Percentiles rank a stretch among this genome's conserved stretches.
Evolutionary conservation across 2,888 invertebrate species (phyloP).

Genomic region (Laspeyria flexula): DNA sequence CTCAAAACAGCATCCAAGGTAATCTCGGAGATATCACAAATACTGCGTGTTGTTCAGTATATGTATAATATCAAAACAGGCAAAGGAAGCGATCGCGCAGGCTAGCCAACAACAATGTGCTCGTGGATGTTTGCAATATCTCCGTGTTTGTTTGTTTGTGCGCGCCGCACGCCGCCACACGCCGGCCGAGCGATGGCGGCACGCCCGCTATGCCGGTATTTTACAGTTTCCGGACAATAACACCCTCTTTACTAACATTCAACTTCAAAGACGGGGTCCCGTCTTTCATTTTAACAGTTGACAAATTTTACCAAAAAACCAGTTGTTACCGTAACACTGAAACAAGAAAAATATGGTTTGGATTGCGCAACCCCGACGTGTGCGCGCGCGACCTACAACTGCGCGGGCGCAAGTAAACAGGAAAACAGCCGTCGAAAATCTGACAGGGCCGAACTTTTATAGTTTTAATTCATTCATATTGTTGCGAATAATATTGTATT

Average conservation of each 20-base stretch:
- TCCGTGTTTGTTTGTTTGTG: constrained; percentile 58
- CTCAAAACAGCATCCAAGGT: constrained; percentile 28
- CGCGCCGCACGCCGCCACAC: constrained; percentile 57
- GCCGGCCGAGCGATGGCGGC: constrained; percentile 53
- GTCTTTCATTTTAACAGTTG: constrained; percentile 15
- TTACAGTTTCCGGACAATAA: constrained; percentile 56
- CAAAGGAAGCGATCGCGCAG: constrained; percentile 49
- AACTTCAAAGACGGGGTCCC: constrained; percentile 8
- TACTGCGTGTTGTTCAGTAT: constrained; percentile 30
- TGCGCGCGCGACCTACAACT: constrained; percentile 43
- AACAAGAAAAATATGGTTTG: constrained; percentile 35
- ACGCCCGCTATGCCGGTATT: constrained; percentile 65
- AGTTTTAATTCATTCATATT: constrained; percentile 31
- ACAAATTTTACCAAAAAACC: constrained; percentile 40
- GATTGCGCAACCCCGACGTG: constrained; percentile 49
- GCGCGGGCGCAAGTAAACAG: constrained; percentile 54
- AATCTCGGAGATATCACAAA: constrained; percentile 22
- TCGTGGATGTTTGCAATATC: constrained; percentile 50
- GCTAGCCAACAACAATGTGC: constrained; percentile 49
- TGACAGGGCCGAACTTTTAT: constrained; percentile 32
- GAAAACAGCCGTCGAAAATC: constrained; percentile 47
- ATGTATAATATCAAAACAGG: constrained; percentile 52
- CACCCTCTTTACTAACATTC: constrained; percentile 23
- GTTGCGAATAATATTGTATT: constrained; percentile 1
- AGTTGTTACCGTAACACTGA: constrained; percentile 40